phyloP scores from a whole-genome alignment of 2,888 invertebrate genomes.

The Xestia sexstrigata region DNA sequence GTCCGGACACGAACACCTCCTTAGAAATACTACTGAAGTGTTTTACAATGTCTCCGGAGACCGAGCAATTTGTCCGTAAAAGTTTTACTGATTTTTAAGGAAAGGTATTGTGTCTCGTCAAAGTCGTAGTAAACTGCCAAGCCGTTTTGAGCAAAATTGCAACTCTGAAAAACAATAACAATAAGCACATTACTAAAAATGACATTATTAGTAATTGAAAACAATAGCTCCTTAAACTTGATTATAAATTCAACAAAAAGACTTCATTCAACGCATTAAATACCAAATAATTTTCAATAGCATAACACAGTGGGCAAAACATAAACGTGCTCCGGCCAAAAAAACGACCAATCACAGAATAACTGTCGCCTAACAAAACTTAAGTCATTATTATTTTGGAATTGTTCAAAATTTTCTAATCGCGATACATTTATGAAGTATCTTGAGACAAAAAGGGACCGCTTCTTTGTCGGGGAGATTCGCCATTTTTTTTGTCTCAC shows the following conservation, averaged over 20 bases:
- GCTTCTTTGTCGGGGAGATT: constrained; percentile 85
- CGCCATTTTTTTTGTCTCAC: constrained; percentile 77
- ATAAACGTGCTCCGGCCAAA: constrained; percentile 48
- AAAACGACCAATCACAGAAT: constrained; percentile 66
- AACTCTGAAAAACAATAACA: background rate
- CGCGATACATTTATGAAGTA: constrained; percentile 86
- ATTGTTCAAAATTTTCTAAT: constrained; percentile 82
- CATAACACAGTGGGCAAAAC: constrained; percentile 38
- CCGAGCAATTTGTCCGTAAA: background rate
- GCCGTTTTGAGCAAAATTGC: background rate
- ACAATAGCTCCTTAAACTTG: constrained; percentile 31
- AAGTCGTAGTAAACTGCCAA: background rate
- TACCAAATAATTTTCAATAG: constrained; percentile 51
- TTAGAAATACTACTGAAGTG: background rate
- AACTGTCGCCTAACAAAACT: constrained; percentile 76
- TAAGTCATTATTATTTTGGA: constrained; percentile 82
- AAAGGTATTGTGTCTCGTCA: background rate
- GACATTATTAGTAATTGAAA: constrained; percentile 32
- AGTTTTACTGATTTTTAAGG: background rate
- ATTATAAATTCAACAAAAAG: constrained; percentile 43
- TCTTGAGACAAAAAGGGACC: constrained; percentile 80
- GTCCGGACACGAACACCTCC: background rate
- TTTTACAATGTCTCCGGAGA: background rate
- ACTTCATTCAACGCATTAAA: constrained; percentile 23
- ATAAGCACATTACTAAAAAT: constrained; percentile 30